These are phyloP conservation scores for Amphipoea oculea DNA, from an alignment of 2,888 invertebrate genomes.

Conservation along the genomic window DNA sequence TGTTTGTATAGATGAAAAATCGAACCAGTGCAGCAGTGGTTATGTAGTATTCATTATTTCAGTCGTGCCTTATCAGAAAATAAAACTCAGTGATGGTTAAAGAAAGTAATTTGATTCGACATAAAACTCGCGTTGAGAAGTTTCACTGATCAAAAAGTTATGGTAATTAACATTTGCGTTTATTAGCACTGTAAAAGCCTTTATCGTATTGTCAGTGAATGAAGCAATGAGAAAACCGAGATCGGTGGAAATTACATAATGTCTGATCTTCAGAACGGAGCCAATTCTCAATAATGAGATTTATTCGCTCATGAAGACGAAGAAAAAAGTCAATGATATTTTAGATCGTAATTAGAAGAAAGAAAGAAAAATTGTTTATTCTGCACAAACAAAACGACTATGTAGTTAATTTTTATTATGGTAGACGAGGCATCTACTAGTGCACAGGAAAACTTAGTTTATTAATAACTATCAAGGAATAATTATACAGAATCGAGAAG, in stretches of 20 bases:
- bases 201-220: not conserved
- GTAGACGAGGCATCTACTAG: no score
- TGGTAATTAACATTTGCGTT: conserved; percentile 1
- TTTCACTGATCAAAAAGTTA: conserved; percentile 3
- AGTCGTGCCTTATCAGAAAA: conserved; percentile 14
- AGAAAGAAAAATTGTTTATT: no score
- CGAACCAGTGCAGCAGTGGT: not conserved
- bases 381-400: no score
- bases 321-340: no score
- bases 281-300: not conserved
- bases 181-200: not conserved
- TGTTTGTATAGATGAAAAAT: no score
- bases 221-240: not conserved
- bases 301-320: no score
- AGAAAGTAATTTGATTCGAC: conserved; percentile 32
- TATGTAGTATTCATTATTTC: not conserved
- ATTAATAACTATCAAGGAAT: no score
- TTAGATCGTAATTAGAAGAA: no score
- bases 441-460: no score
- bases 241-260: not conserved
- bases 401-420: no score
- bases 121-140: conserved; percentile 4
- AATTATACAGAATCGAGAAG: no score
- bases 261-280: not conserved
- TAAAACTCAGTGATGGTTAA: conserved; percentile 19